These are phyloP conservation scores for Oxyteleia sp. DNA, from an alignment of 2,888 invertebrate species.

Conservation along the genomic window DNA sequence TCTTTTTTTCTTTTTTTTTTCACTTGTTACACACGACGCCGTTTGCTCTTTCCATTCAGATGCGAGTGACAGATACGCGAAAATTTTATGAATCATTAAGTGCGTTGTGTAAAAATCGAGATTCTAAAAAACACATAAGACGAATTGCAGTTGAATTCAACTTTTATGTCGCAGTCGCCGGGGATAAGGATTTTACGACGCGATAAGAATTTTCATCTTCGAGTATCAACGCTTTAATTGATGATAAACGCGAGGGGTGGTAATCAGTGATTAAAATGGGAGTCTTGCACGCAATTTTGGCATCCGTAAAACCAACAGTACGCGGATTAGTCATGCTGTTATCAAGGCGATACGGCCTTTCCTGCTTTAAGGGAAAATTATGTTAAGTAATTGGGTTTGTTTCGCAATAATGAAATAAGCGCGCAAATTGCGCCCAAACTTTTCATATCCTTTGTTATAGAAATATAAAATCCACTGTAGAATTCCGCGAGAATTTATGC, in stretches of 20 bases:
- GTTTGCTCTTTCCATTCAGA: conserved; percentile 29
- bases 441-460: conserved; percentile 4
- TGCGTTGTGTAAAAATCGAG: conserved; percentile 33
- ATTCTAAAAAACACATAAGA: conserved; percentile 30
- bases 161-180: conserved; percentile 24
- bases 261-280: conserved; percentile 52
- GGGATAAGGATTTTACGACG: conserved; percentile 40
- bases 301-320: conserved; percentile 50
- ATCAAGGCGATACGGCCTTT: conserved; percentile 46
- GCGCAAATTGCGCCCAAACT: not conserved
- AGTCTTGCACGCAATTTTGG: conserved; percentile 55
- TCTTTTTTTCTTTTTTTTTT: not conserved
- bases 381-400: conserved; percentile 46
- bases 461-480: not conserved
- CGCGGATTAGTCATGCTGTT: conserved; percentile 43
- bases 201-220: conserved; percentile 53
- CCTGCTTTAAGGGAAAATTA: conserved; percentile 29
- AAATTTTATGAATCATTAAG: conserved; percentile 48
- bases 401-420: conserved; percentile 26
- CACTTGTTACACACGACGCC: conserved; percentile 8
- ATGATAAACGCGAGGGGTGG: conserved; percentile 35
- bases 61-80: conserved; percentile 35
- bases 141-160: conserved; percentile 24
- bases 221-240: conserved; percentile 47
- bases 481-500: conserved; percentile 21